Evolutionary conservation across 1,140 invertebrate species (phyloP).

Genomic region (Mamestra configurata): DNA sequence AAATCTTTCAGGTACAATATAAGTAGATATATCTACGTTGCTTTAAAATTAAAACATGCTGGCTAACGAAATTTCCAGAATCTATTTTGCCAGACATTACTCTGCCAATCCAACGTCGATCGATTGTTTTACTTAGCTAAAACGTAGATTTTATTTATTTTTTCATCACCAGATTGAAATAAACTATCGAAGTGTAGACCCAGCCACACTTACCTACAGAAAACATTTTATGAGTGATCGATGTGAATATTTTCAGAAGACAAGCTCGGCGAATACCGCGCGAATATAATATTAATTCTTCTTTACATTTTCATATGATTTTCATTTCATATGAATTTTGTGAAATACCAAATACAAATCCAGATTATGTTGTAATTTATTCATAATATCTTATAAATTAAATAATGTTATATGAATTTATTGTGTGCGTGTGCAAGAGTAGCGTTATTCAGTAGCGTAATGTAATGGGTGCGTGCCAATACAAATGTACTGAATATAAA

Average conservation of each 20-base stretch:
- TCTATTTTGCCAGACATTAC: background rate
- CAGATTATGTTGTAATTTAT: constrained; percentile 35
- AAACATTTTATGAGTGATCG: constrained; percentile 26
- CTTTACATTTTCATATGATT: too few relatives aligned
- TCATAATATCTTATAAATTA: constrained; percentile 28
- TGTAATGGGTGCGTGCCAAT: constrained; percentile 69
- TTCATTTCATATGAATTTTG: background rate
- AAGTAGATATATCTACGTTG: background rate
- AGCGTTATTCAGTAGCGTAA: constrained; percentile 48
- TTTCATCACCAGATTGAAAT: constrained; percentile 8
- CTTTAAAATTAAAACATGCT: background rate
- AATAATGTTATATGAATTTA: constrained; percentile 38
- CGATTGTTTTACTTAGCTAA: constrained; percentile 31
- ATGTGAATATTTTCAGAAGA: constrained; percentile 27
- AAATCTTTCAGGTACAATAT: background rate
- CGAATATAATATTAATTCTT: constrained; percentile 15
- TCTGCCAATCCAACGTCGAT: constrained; percentile 20
- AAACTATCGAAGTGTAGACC: constrained; percentile 12
- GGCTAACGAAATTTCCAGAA: background rate
- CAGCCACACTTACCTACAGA: constrained; percentile 4
- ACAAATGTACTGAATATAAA: constrained; percentile 71
- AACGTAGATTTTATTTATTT: constrained; percentile 27
- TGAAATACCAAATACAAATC: constrained; percentile 17
- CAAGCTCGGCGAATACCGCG: background rate
- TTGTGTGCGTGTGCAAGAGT: constrained; percentile 14